Conservation (phyloP, 2,888 invertebrate genomes). For the Drosophila anomalata region DNA sequence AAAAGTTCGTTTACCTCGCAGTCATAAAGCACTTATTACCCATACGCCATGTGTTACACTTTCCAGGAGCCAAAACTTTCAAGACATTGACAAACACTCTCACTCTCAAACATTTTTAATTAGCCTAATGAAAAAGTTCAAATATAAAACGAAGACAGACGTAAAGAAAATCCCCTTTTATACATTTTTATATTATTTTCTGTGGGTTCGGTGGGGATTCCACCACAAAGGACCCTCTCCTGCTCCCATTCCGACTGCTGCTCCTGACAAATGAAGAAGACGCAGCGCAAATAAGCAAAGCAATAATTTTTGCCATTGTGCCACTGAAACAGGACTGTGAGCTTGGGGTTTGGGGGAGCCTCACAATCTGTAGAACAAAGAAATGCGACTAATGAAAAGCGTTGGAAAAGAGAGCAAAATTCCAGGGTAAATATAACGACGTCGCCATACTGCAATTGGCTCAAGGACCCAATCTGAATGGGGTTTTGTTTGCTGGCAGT, state of each 20-base stretch:
- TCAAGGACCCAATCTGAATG: slow-evolving; percentile 7
- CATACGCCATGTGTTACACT: slow-evolving; percentile 72
- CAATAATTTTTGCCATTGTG: slow-evolving; percentile 73
- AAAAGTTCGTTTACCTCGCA: slow-evolving; percentile 58
- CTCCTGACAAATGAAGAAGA: slow-evolving; percentile 70
- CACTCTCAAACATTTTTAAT: slow-evolving; percentile 68
- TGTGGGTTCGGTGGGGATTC: slow-evolving; percentile 19
- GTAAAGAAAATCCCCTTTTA: slow-evolving; percentile 28
- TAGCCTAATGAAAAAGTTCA: slow-evolving; percentile 78
- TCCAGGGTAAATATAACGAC: slow-evolving; percentile 60
- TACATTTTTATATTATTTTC: slow-evolving; percentile 17
- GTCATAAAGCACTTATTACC: slow-evolving; percentile 69
- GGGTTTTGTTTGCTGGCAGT: not conserved
- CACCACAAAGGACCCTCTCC: slow-evolving; percentile 52
- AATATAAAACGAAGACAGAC: slow-evolving; percentile 53
- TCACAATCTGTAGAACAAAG: slow-evolving; percentile 52
- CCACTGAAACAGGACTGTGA: slow-evolving; percentile 8
- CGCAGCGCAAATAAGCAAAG: slow-evolving; percentile 66
- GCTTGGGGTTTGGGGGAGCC: not conserved
- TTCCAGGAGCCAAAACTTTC: slow-evolving; percentile 47
- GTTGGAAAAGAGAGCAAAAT: slow-evolving; percentile 31
- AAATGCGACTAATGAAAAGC: slow-evolving; percentile 49
- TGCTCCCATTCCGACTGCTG: not conserved
- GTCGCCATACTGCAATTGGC: slow-evolving; percentile 45
- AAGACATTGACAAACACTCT: slow-evolving; percentile 54